Evolutionary conservation across 2,113 vertebrate genomes (phyloP), one percentile per base, ranked within the genome.

Genomic region (Indicator indicator): DNA sequence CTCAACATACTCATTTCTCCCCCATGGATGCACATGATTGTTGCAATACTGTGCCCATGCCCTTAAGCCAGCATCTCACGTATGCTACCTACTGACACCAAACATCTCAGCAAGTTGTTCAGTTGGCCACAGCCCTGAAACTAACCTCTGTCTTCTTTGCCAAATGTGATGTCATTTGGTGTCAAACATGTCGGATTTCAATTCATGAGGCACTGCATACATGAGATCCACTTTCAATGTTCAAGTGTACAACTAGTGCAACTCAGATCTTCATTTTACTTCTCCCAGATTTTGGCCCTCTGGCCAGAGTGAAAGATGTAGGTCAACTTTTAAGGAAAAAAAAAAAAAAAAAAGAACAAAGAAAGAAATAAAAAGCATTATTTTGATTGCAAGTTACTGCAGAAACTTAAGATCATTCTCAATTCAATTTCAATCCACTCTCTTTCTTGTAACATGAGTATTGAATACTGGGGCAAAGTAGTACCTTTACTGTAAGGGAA

Each of bases 71-170:
- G 9, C 20, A 16, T 24, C 38, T 79, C 54, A 32, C 1, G 0
- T 21, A 38, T 1, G 1, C 16, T 40, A 21, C 18, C 12, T 67
- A 12, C 20, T 1, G 12, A 59, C 30, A 42, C 19, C 24, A 2
- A 27, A 9, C 28, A 21, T 62, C 13, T 59, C 17, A 40, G 27
- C 21, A 78, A 46, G 16, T 54, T 40, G 54, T 6, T 24, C n/a
- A 33, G 28, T 15, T 33, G 16, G 54, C 16, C 46, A 42, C 46
- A 54, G 9, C 16, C 27, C 46, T 46, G 38, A 40, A 73, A 20
- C 9, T 33, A 54, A 68, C 19, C 19, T 56, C 14, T 17, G 28
- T 10, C 30, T 69, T 19, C 55, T 52, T 62, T 48, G 46, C 62
- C 20, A 54, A n/a, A 28, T 9, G 4, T 20, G 7, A 12, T 19